These are phyloP conservation scores for Chlorospingus flavigularis DNA, from an alignment of 2,797 vertebrate species.

Conservation along the genomic window DNA sequence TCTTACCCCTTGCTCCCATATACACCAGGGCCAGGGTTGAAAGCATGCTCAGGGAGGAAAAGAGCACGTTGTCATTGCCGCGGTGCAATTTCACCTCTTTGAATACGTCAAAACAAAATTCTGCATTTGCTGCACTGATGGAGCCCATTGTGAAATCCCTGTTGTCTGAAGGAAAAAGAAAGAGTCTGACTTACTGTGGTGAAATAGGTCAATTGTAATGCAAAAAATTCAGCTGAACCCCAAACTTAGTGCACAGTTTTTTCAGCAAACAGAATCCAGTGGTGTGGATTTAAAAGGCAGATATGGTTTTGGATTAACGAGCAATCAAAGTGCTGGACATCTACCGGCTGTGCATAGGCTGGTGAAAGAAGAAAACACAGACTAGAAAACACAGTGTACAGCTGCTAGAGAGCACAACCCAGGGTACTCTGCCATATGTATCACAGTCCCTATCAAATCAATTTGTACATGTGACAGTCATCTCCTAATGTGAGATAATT, in stretches of 20 bases:
- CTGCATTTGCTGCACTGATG: slow-evolving; percentile 60
- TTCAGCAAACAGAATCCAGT: neutral
- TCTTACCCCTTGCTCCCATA: slow-evolving; percentile 69
- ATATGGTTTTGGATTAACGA: neutral
- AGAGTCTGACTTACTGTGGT: neutral
- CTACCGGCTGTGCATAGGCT: neutral
- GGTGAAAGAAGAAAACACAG: neutral
- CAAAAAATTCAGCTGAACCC: neutral
- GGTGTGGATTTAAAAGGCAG: neutral
- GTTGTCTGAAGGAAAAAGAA: neutral
- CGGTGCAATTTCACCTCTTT: slow-evolving; percentile 54
- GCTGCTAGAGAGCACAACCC: neutral
- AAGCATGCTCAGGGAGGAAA: slow-evolving; percentile 71
- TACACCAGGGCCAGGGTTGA: slow-evolving; percentile 67
- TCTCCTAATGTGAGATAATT: neutral
- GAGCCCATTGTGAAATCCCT: slow-evolving; percentile 51
- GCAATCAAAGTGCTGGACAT: neutral
- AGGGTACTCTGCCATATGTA: neutral
- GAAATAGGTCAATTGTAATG: neutral
- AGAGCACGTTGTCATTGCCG: slow-evolving; percentile 56
- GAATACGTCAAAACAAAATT: slow-evolving; percentile 71
- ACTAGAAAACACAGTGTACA: neutral
- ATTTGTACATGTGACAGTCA: neutral
- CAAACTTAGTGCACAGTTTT: neutral
- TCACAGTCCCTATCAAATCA: neutral